Base-by-base conservation (phyloP, 2,797 vertebrate genomes). In the Tympanoctomys barrerae region DNA sequence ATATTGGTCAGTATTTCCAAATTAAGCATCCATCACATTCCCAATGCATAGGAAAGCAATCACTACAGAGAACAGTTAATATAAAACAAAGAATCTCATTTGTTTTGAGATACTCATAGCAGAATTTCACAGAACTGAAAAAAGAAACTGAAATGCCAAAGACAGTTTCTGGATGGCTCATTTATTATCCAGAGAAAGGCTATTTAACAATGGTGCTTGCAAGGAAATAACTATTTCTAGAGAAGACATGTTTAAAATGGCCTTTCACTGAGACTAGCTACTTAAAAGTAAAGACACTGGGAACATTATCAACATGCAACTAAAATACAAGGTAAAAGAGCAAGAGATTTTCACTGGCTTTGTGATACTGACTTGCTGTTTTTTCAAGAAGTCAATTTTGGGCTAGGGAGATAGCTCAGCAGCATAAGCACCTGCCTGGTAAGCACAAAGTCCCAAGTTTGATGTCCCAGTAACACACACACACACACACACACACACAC, bases 161-260 rank as follows among this genome's bases (percentile, higher is more conserved):
- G 28, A 79, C 89, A 84, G 59, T 96, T 92, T 95, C n/a, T 33
- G 26, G 79, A 24, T 87, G 42, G 66, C 39, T 92, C 21, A 89
- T 49, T 86, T 92, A 64, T 90, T 93, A 92, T 36, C 19, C 54
- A 96, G n/a, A 28, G 54, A 93, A 92, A 95, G 61, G 61, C 61
- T 80, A 33, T 68, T 90, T 92, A 92, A 14, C 22, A 13, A n/a
- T 59, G 28, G 24, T 92, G 61, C 59, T 64, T 87, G 66, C 31
- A 91, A 81, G 6, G 61, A 86, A 78, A 79, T n/a, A 95, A 70
- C 39, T 62, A 81, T 87, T 94, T 89, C 10, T n/a, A 14, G 28
- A 49, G 42, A 9, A 57, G 18, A 61, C 52, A 33, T 62, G 18
- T 81, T 93, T 77, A 84, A 93, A 78, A 82, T 10, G 87, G 39